A percentile compares a stretch with the other conserved stretches of the same genome.
Conservation (phyloP, 2,797 vertebrate species). For the Dryobates pubescens region DNA sequence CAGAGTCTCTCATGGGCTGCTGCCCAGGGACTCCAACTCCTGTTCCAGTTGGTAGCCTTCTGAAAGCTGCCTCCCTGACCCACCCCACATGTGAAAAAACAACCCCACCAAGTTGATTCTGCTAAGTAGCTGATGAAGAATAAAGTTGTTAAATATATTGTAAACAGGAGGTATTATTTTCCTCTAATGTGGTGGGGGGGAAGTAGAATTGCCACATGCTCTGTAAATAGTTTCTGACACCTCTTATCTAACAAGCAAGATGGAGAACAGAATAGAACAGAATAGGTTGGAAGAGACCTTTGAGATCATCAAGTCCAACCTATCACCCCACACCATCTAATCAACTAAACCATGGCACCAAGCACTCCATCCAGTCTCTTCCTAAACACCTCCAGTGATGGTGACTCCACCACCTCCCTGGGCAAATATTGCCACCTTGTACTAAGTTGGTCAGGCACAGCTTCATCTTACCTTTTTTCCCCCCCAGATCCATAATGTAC, state of each 20-base stretch:
- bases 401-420: too few species aligned
- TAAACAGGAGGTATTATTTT: not conserved
- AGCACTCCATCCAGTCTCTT: too few species aligned
- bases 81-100: not conserved
- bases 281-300: too few species aligned
- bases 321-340: too few species aligned
- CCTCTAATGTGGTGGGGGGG: fast-evolving
- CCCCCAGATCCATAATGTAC: not conserved
- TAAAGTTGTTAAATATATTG: not conserved
- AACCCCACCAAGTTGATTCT: not conserved
- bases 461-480: not conserved
- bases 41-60: not conserved
- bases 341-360: too few species aligned
- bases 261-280: not conserved
- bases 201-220: not conserved
- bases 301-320: too few species aligned
- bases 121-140: not conserved
- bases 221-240: not conserved
- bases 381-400: too few species aligned
- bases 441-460: not conserved
- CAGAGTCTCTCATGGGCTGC: not conserved
- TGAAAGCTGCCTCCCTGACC: not conserved
- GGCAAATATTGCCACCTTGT: not conserved
- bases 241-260: not conserved
- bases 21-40: not conserved